phyloP scores from a whole-genome alignment of 2,113 vertebrate species.

The Calyptomena viridis region DNA sequence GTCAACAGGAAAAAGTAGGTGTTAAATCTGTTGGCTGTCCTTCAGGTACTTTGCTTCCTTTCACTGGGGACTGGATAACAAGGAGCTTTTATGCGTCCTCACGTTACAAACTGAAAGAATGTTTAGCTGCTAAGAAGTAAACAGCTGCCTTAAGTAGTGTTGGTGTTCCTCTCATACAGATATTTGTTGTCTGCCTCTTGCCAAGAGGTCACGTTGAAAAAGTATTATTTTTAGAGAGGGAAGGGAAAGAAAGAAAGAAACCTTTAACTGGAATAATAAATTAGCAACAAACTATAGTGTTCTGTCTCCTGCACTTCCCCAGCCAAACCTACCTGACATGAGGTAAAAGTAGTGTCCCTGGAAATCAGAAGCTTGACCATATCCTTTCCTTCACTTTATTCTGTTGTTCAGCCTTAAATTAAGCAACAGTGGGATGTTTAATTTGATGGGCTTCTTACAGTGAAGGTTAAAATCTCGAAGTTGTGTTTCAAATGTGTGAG shows the following conservation, averaged over 20 bases:
- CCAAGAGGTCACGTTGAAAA: neutral
- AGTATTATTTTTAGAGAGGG: neutral
- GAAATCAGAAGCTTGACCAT: neutral
- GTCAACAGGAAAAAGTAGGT: neutral
- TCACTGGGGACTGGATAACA: neutral
- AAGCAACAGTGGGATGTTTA: neutral
- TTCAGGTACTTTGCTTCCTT: neutral
- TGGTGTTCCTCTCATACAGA: neutral
- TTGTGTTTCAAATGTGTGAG: neutral
- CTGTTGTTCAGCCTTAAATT: neutral
- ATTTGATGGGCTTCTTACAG: neutral
- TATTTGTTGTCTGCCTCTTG: neutral
- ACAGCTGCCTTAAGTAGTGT: neutral
- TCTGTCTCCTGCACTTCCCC: neutral
- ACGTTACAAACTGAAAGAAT: neutral
- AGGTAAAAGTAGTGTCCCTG: neutral
- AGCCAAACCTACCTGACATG: neutral
- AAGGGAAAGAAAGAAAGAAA: neutral
- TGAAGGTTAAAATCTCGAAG: neutral
- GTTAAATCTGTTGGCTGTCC: neutral
- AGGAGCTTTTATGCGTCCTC: neutral
- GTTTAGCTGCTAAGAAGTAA: neutral
- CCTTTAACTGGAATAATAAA: neutral
- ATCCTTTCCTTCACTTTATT: neutral
- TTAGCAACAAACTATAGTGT: neutral